Evolutionary conservation across 2,113 vertebrate genomes (phyloP).

Genomic region (Rhineura floridana): DNA sequence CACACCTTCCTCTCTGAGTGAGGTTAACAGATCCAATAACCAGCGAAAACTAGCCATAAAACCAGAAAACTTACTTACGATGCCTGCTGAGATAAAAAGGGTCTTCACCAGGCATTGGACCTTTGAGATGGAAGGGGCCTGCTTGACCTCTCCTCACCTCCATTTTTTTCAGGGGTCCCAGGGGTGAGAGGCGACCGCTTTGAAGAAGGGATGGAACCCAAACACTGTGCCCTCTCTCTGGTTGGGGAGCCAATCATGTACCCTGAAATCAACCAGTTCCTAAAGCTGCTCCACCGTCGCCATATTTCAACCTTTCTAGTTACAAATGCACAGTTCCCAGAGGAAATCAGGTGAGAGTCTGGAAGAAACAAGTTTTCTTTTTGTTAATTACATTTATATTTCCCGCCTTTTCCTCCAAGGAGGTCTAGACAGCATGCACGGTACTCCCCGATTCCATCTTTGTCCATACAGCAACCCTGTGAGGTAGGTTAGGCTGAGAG

Average conservation of each 20-base stretch:
- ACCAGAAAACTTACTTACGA: too few species aligned
- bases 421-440: too few species aligned
- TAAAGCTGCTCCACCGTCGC: constrained; percentile 84
- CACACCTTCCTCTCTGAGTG: too few species aligned
- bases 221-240: constrained; percentile 92
- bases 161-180: constrained; percentile 79
- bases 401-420: neutral
- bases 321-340: constrained; percentile 94
- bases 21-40: too few species aligned
- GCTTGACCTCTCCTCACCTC: neutral
- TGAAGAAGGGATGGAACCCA: constrained; percentile 83
- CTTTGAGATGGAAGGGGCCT: too few species aligned
- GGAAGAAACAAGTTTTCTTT: neutral
- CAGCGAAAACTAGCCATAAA: too few species aligned
- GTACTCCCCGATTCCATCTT: too few species aligned
- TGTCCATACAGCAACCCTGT: too few species aligned
- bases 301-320: constrained; percentile 93
- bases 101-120: too few species aligned
- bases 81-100: too few species aligned
- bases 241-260: constrained; percentile 98
- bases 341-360: constrained; percentile 87
- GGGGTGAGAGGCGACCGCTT: constrained; percentile 86
- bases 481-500: too few species aligned
- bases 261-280: constrained; percentile 88
- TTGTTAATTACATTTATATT: neutral